These are phyloP conservation scores for Crocuta crocuta DNA, from an alignment of 2,113 vertebrate species.

Conservation along the genomic window DNA sequence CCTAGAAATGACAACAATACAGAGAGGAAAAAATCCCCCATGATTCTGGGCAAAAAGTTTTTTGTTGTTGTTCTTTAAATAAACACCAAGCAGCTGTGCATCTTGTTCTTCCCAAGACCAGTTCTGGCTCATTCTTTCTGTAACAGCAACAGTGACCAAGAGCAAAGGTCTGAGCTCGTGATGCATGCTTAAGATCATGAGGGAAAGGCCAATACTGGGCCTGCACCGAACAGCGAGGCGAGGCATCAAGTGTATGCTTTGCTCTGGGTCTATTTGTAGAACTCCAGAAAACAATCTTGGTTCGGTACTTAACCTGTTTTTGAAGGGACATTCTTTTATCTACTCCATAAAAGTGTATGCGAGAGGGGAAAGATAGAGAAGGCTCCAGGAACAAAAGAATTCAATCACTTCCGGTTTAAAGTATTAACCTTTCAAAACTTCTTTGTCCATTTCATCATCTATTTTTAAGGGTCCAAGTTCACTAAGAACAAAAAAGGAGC, in stretches of 20 bases:
- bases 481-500: neutral
- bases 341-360: neutral
- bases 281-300: neutral
- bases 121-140: neutral
- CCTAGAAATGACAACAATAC: neutral
- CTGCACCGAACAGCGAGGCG: fast-evolving
- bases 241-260: neutral
- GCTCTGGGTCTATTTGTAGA: neutral
- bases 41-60: neutral
- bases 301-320: neutral
- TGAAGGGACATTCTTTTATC: neutral
- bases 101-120: neutral
- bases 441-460: neutral
- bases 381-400: neutral
- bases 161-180: neutral
- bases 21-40: neutral
- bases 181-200: neutral
- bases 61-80: neutral
- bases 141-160: neutral
- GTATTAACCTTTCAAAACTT: neutral
- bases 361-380: neutral
- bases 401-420: neutral
- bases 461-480: neutral
- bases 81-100: neutral
- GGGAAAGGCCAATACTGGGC: neutral